A percentile compares a stretch with the other conserved stretches of the same genome.
Conservation (phyloP, 2,888 invertebrate species). For the Melitaea athalia region DNA sequence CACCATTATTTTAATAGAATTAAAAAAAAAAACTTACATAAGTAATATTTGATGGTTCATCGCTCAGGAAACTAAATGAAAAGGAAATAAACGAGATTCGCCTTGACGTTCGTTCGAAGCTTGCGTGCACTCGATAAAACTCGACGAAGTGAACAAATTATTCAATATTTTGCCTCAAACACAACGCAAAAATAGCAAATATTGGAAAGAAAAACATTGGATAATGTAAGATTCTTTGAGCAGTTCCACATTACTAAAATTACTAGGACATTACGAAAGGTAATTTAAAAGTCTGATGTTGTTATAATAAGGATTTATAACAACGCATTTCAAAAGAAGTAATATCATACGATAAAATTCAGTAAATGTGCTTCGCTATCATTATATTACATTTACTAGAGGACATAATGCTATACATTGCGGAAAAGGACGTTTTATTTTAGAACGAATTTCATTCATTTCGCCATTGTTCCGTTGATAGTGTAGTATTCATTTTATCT, state of each 20-base stretch:
- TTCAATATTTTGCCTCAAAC: constrained; percentile 43
- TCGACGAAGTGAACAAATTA: constrained; percentile 42
- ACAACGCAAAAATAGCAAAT: constrained; percentile 8
- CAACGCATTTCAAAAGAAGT: background rate
- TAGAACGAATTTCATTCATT: constrained; percentile 45
- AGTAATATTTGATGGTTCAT: background rate
- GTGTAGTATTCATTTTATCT: constrained; percentile 53
- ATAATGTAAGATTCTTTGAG: background rate
- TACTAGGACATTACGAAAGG: background rate
- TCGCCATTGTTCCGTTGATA: constrained; percentile 54
- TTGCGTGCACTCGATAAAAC: constrained; percentile 49
- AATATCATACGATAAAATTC: constrained; percentile 12
- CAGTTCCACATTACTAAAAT: background rate
- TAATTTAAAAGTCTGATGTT: background rate
- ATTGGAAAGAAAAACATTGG: too few relatives aligned
- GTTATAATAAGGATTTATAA: background rate
- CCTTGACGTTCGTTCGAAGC: constrained; percentile 25
- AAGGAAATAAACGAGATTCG: constrained; percentile 56
- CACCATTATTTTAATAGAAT: background rate
- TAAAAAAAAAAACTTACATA: background rate
- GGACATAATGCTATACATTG: constrained; percentile 25
- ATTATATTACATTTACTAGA: constrained; percentile 20
- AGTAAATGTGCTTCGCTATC: constrained; percentile 11
- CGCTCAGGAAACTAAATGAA: constrained; percentile 55
- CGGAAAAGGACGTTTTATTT: constrained; percentile 39